These are phyloP conservation scores for Eupithecia exiguata DNA, from an alignment of 2,888 invertebrate genomes.

Conservation along the genomic window DNA sequence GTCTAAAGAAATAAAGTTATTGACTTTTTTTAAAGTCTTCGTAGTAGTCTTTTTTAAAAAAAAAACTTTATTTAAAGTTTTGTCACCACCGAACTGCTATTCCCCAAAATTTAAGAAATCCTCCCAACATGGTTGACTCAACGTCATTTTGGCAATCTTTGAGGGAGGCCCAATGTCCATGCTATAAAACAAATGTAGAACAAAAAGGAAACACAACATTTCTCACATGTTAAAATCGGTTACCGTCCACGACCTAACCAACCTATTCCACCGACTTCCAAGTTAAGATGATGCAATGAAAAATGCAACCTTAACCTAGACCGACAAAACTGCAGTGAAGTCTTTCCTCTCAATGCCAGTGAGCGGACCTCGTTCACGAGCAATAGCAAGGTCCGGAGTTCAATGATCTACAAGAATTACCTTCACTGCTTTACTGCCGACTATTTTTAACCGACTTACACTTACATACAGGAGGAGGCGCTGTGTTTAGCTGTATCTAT, in stretches of 20 bases:
- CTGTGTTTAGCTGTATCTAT: no score
- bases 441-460: background rate
- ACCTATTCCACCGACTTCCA: background rate
- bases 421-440: conserved; percentile 59
- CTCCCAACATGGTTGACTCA: background rate
- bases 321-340: conserved; percentile 10
- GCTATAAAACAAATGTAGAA: no score
- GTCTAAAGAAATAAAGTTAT: no score
- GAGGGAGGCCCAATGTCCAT: background rate
- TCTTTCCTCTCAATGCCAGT: conserved; percentile 43
- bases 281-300: background rate
- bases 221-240: background rate
- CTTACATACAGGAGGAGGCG: no score
- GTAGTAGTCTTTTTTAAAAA: no score
- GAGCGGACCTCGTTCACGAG: conserved; percentile 69
- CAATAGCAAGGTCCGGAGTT: conserved; percentile 77
- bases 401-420: conserved; percentile 79
- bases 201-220: no score
- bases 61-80: no score
- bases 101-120: background rate
- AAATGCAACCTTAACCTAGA: conserved; percentile 24
- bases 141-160: background rate
- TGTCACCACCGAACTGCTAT: background rate
- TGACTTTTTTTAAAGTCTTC: no score
- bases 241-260: background rate